Evolutionary conservation across 2,888 invertebrate species (phyloP).

Genomic region (Drosophila fulvimacula): DNA sequence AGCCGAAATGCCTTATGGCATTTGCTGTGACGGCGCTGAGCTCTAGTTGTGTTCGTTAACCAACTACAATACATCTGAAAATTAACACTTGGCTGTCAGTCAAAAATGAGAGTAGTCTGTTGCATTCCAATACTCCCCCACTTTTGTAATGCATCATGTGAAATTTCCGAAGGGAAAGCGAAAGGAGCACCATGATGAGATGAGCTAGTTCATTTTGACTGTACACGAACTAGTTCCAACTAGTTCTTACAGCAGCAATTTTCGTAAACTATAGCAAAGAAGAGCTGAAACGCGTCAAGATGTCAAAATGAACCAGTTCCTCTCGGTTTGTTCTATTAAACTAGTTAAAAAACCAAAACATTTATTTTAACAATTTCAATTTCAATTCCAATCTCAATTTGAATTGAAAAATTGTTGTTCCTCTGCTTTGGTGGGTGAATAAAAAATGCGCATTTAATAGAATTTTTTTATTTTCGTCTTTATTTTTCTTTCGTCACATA

Average conservation of each 20-base stretch:
- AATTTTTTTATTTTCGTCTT: slow-evolving; percentile 32
- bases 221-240: not conserved
- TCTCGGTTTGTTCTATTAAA: not conserved
- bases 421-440: not conserved
- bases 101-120: not conserved
- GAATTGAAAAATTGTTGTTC: not conserved
- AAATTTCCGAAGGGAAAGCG: not conserved
- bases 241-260: no score
- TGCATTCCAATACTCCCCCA: no score
- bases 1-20: not conserved
- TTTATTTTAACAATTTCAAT: no score
- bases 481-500: slow-evolving; percentile 49
- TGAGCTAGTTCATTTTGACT: not conserved
- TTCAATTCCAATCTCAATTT: not conserved
- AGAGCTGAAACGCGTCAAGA: no score
- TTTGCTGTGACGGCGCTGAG: not conserved
- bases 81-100: not conserved
- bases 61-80: not conserved
- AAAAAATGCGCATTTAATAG: slow-evolving; percentile 25
- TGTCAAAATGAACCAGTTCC: not conserved
- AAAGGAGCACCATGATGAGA: not conserved
- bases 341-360: not conserved
- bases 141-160: no score
- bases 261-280: not conserved
- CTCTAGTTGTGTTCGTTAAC: no score